These are phyloP conservation scores for Hymenopus coronatus DNA, from an alignment of 2,888 invertebrate species.

Conservation along the genomic window DNA sequence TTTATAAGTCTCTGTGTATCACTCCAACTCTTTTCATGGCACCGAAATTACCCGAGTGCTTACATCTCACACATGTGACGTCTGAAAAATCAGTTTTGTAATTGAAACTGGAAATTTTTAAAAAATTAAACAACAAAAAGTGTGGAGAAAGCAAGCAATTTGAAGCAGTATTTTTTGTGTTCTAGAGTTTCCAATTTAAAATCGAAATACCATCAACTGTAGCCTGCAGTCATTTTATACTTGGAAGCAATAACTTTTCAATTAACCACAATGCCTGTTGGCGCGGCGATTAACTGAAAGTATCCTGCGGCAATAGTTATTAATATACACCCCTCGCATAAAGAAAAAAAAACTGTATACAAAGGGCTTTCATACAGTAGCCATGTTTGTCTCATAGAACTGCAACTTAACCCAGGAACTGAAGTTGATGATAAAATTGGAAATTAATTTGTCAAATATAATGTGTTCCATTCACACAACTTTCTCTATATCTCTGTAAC, in stretches of 20 bases:
- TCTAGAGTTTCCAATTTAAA: not conserved
- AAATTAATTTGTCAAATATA: too few species aligned
- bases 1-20: not conserved
- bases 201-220: not conserved
- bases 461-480: too few species aligned
- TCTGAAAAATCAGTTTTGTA: not conserved
- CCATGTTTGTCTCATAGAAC: too few species aligned
- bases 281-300: not conserved
- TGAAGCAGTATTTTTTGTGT: not conserved
- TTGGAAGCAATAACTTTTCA: not conserved
- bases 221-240: not conserved
- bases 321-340: not conserved
- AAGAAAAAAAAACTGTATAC: not conserved
- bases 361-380: not conserved
- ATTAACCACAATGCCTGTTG: not conserved
- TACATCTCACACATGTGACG: not conserved
- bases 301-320: not conserved
- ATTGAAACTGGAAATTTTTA: not conserved
- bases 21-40: not conserved
- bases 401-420: too few species aligned
- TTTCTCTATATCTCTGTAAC: too few species aligned
- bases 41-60: not conserved
- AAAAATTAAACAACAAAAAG: not conserved
- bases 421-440: too few species aligned
- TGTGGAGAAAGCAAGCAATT: not conserved